Percentiles rank a stretch among this genome's conserved stretches.
Evolutionary conservation across 2,888 invertebrate species (phyloP).

Genomic region (Megaustenia siamemsis): DNA sequence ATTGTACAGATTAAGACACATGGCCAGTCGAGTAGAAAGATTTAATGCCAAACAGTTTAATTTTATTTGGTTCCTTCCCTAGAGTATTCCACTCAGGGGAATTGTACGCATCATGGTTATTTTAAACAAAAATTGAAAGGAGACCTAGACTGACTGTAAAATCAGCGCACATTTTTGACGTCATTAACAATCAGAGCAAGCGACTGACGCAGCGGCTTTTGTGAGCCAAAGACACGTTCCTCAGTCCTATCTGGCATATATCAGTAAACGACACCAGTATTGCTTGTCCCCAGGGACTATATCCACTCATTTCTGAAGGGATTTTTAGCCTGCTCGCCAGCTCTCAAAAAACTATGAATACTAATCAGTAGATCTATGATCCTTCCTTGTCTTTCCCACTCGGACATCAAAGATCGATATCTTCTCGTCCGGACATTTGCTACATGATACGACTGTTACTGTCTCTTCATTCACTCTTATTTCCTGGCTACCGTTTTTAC

Average conservation of each 20-base stretch:
- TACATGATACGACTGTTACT: not conserved
- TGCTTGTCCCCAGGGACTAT: slow-evolving; percentile 14
- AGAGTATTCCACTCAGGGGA: not conserved
- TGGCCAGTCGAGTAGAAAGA: too few species aligned
- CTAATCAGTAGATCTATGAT: slow-evolving; percentile 38
- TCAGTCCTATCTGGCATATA: not conserved
- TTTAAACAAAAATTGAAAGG: too few species aligned
- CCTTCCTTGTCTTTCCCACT: not conserved
- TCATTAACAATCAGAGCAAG: slow-evolving; percentile 35
- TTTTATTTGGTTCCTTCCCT: too few species aligned
- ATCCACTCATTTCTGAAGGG: slow-evolving; percentile 36
- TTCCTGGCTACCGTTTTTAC: too few species aligned
- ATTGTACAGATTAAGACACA: too few species aligned
- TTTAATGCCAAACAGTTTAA: too few species aligned
- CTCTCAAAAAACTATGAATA: slow-evolving; percentile 48
- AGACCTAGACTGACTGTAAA: not conserved
- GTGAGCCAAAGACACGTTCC: not conserved
- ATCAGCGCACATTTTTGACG: slow-evolving; percentile 19
- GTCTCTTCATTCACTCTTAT: not conserved
- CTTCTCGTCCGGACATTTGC: not conserved
- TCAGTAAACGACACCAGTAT: slow-evolving; percentile 20
- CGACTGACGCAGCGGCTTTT: not conserved
- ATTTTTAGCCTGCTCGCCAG: slow-evolving; percentile 15
- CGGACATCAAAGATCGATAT: slow-evolving; percentile 26
- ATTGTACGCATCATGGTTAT: too few species aligned